phyloP scores from a whole-genome alignment of 2,888 invertebrate genomes.

The Cetonia aurata region DNA sequence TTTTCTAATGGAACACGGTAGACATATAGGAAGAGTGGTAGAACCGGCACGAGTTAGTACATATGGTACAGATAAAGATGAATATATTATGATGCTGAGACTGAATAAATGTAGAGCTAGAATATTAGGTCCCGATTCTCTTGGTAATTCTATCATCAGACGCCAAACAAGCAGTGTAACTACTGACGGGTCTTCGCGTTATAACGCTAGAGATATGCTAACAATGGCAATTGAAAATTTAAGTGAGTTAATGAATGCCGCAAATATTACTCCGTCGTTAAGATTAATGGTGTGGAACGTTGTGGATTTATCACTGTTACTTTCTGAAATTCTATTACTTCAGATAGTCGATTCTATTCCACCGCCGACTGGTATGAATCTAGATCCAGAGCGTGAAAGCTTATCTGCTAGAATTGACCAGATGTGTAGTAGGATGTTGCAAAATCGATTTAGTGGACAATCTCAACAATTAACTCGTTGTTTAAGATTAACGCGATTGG shows the following conservation, averaged over 20 bases:
- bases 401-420: constrained; percentile 62
- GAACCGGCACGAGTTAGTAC: constrained; percentile 32
- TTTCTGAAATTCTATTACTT: constrained; percentile 67
- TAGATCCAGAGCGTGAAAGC: constrained; percentile 61
- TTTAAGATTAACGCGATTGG: constrained; percentile 60
- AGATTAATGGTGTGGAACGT: constrained; percentile 60
- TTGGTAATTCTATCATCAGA: constrained; percentile 45
- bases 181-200: constrained; percentile 61
- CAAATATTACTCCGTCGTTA: constrained; percentile 56
- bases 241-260: constrained; percentile 63
- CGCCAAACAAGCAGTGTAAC: constrained; percentile 55
- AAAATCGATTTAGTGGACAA: constrained; percentile 58
- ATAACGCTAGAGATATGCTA: constrained; percentile 64
- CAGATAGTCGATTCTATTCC: constrained; percentile 67
- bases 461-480: constrained; percentile 61
- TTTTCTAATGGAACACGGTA: constrained; percentile 53
- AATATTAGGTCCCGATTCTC: constrained; percentile 54
- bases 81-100: constrained; percentile 60
- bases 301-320: constrained; percentile 66
- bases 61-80: constrained; percentile 56
- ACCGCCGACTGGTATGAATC: constrained; percentile 61
- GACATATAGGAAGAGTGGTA: constrained; percentile 47
- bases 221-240: constrained; percentile 67
- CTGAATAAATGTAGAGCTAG: constrained; percentile 60
- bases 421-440: constrained; percentile 62